Evolutionary conservation across 2,797 vertebrate species (phyloP).

Genomic region (Chelmon rostratus): DNA sequence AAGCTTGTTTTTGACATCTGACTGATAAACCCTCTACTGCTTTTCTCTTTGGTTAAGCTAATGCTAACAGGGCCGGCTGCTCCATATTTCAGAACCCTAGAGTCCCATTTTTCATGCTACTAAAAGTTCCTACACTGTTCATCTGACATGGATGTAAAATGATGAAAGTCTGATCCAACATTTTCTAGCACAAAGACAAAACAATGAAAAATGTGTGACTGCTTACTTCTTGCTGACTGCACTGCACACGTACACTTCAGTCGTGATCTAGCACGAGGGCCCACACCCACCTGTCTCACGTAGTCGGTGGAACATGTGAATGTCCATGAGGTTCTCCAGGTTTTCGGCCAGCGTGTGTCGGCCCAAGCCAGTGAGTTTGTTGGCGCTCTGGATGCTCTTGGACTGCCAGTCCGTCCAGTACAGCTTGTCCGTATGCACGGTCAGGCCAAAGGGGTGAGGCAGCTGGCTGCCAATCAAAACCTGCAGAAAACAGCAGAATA

Average conservation of each 20-base stretch:
- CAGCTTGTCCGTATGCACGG: slow-evolving; percentile 93
- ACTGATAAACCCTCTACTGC: not conserved
- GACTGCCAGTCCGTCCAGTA: slow-evolving; percentile 99
- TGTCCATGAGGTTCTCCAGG: slow-evolving; percentile 99
- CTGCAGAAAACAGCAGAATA: slow-evolving; percentile 71
- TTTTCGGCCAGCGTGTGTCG: slow-evolving; percentile 92
- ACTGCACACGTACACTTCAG: not conserved
- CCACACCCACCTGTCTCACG: slow-evolving; percentile 87
- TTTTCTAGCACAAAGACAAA: no score
- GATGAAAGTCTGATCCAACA: not conserved
- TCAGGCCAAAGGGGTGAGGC: slow-evolving; percentile 97
- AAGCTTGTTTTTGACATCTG: not conserved
- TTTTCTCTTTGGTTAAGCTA: not conserved
- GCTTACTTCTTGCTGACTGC: not conserved
- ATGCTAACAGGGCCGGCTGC: no score
- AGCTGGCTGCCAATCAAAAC: slow-evolving; percentile 95
- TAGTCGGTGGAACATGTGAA: slow-evolving; percentile 96
- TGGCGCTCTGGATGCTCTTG: slow-evolving; percentile 97
- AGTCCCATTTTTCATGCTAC: not conserved
- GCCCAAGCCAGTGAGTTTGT: slow-evolving; percentile 90
- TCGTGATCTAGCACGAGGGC: not conserved
- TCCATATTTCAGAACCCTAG: not conserved
- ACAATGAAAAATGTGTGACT: not conserved
- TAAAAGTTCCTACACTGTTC: not conserved
- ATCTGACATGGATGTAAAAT: not conserved